phyloP scores from a whole-genome alignment of 2,888 invertebrate genomes.

The Dendrolimus pini region DNA sequence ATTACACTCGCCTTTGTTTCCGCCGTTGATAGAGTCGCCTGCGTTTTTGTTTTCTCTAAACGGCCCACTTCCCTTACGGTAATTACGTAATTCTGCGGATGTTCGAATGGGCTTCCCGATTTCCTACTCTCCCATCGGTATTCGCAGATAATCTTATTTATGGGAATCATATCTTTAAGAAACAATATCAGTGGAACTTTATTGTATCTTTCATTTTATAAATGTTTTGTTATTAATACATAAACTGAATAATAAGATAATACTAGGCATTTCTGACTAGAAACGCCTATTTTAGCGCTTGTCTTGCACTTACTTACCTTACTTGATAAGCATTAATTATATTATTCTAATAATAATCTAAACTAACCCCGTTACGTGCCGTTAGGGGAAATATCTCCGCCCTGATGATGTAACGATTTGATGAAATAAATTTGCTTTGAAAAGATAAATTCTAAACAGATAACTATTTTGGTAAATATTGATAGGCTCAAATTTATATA shows the following conservation, averaged over 20 bases:
- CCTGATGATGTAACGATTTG: too few species aligned
- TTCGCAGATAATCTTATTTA: constrained; percentile 40
- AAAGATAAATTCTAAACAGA: not conserved
- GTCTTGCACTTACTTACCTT: too few species aligned
- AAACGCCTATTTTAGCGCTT: too few species aligned
- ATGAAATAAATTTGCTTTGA: too few species aligned
- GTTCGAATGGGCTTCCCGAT: constrained; percentile 50
- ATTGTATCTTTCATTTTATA: constrained; percentile 1
- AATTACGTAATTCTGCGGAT: constrained; percentile 69
- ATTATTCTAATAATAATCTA: too few species aligned
- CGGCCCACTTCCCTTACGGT: constrained; percentile 70
- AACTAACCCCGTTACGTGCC: too few species aligned
- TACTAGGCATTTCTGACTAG: too few species aligned
- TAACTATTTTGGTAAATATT: not conserved
- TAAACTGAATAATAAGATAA: too few species aligned
- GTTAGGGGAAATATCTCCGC: too few species aligned
- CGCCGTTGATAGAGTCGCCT: constrained; percentile 68
- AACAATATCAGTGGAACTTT: constrained; percentile 17
- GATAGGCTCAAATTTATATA: too few species aligned
- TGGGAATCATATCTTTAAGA: constrained; percentile 20
- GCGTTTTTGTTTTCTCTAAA: constrained; percentile 70
- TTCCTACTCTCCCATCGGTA: constrained; percentile 25
- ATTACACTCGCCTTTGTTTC: constrained; percentile 73
- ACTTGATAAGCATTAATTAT: too few species aligned
- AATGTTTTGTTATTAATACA: too few species aligned